Conservation (phyloP, 2,113 vertebrate genomes). For the Sphaerodactylus townsendi region DNA sequence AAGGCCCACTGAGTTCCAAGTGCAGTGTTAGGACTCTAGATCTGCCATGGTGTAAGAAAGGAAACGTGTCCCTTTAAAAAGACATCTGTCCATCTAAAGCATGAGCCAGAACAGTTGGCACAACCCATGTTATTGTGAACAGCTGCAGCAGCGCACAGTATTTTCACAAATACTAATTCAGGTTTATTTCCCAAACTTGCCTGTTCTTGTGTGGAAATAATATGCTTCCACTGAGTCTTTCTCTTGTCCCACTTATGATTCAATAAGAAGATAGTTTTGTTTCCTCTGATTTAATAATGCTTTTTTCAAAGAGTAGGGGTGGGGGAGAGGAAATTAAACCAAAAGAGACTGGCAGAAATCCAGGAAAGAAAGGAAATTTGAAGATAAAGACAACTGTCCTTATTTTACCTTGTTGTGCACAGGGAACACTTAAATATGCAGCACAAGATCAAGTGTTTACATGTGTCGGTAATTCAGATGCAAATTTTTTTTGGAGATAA, state of each 20-base stretch:
- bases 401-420: constrained; percentile 45
- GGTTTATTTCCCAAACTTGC: not conserved
- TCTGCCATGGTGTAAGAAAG: not conserved
- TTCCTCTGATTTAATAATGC: constrained; percentile 35
- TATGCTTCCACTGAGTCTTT: not conserved
- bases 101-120: constrained; percentile 6
- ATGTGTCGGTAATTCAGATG: not conserved
- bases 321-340: constrained; percentile 66
- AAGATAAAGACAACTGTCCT: constrained; percentile 69
- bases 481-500: not conserved
- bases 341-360: constrained; percentile 59
- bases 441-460: not conserved
- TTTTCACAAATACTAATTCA: not conserved
- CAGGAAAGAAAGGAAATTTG: constrained; percentile 71
- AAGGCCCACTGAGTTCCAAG: too few species aligned
- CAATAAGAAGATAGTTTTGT: constrained; percentile 40
- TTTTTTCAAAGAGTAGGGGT: constrained; percentile 23
- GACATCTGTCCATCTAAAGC: not conserved
- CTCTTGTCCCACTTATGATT: constrained; percentile 25
- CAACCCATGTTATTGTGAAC: not conserved
- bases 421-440: constrained; percentile 22
- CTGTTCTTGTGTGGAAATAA: constrained; percentile 3
- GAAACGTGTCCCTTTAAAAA: not conserved
- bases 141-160: not conserved
- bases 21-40: not conserved